These are phyloP conservation scores for Macropodus opercularis DNA, from an alignment of 2,797 vertebrate genomes.

Conservation along the genomic window DNA sequence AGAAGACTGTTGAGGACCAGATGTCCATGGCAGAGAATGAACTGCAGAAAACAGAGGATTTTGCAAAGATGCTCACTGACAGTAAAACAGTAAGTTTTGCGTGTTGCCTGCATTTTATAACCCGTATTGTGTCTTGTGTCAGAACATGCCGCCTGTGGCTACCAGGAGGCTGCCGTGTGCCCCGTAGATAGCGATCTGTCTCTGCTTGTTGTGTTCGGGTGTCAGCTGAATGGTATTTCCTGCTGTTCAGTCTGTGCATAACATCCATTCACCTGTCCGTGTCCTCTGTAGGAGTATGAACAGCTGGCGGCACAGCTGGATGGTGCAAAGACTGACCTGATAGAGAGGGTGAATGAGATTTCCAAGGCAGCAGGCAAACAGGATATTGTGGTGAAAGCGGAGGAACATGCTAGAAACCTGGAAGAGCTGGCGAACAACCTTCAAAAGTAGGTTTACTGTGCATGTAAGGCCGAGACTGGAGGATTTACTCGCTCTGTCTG, in stretches of 20 bases:
- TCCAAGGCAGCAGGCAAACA: conserved; percentile 84
- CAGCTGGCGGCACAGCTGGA: conserved; percentile 87
- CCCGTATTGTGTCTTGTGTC: background rate
- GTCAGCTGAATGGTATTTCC: conserved; percentile 30
- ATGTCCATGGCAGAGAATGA: conserved; percentile 81
- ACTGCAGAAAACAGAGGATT: conserved; percentile 80
- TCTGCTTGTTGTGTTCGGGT: conserved; percentile 17
- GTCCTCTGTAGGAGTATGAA: conserved; percentile 86
- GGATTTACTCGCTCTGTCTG: background rate
- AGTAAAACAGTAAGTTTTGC: conserved; percentile 86
- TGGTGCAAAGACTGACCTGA: conserved; percentile 87
- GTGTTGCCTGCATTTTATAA: background rate
- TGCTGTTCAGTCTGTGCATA: conserved; percentile 1
- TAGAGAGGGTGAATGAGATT: conserved; percentile 83
- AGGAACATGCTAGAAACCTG: conserved; percentile 86
- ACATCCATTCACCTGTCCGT: conserved; percentile 8
- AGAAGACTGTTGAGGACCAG: conserved; percentile 74
- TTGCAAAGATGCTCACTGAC: conserved; percentile 78
- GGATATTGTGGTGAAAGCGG: conserved; percentile 85
- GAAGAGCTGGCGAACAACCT: conserved; percentile 85
- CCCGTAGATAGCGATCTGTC: conserved; percentile 47
- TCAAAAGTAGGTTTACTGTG: conserved; percentile 83
- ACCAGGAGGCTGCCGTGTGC: conserved; percentile 24
- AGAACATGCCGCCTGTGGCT: background rate
- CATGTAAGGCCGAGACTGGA: background rate